These are phyloP conservation scores for Pseudochromis fuscus DNA, from an alignment of 2,797 vertebrate species.

Conservation along the genomic window DNA sequence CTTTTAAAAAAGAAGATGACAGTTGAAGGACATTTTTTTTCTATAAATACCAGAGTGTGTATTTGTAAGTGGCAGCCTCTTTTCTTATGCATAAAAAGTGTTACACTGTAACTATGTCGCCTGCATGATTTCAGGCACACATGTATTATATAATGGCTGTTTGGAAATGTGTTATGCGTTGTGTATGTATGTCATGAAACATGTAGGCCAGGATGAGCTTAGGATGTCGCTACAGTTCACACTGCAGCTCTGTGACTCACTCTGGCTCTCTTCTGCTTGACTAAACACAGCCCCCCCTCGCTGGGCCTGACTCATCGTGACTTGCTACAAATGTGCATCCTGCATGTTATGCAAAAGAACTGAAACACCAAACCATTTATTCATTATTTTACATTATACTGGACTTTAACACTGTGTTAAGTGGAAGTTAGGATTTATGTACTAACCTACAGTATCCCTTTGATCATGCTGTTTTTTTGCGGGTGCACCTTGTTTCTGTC, in stretches of 20 bases:
- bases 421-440: not conserved
- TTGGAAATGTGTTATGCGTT: slow-evolving; percentile 36
- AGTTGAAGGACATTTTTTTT: not conserved
- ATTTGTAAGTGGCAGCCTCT: not conserved
- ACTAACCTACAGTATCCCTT: not conserved
- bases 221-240: slow-evolving; percentile 66
- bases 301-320: slow-evolving; percentile 56
- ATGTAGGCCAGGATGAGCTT: slow-evolving; percentile 70
- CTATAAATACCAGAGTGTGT: not conserved
- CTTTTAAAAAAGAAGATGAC: not conserved
- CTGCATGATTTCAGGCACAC: slow-evolving; percentile 16
- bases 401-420: not conserved
- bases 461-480: not conserved
- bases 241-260: slow-evolving; percentile 73
- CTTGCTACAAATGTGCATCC: slow-evolving; percentile 55
- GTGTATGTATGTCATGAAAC: slow-evolving; percentile 64
- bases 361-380: not conserved
- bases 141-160: slow-evolving; percentile 48
- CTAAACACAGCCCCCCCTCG: slow-evolving; percentile 38
- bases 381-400: not conserved
- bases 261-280: slow-evolving; percentile 66
- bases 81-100: slow-evolving; percentile 10
- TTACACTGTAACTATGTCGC: slow-evolving; percentile 12
- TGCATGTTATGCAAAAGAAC: slow-evolving; percentile 42
- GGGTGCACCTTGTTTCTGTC: slow-evolving; percentile 15